Percentiles rank a stretch among this genome's conserved stretches.
Evolutionary conservation across 2,797 vertebrate species (phyloP).

Genomic region (Falco rusticolus): DNA sequence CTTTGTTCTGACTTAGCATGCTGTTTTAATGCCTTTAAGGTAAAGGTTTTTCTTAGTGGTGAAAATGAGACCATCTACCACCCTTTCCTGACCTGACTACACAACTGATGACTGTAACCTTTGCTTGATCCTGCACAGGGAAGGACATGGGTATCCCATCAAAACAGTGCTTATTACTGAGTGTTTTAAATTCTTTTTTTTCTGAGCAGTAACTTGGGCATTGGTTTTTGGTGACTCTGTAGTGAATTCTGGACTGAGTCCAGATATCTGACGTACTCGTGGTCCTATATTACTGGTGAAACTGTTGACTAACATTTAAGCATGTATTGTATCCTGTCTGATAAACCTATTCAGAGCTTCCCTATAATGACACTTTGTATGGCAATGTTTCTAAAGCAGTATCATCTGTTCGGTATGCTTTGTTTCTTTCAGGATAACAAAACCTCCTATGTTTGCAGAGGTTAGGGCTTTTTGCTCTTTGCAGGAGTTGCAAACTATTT

Average conservation of each 20-base stretch:
- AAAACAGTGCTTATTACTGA: background rate
- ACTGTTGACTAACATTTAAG: background rate
- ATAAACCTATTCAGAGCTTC: background rate
- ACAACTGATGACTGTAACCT: background rate
- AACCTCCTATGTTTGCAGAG: background rate
- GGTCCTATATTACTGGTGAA: background rate
- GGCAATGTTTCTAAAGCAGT: background rate
- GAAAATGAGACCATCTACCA: background rate
- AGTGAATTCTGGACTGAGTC: background rate
- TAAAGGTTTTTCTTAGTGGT: background rate
- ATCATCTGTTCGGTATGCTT: background rate
- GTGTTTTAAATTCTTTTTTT: background rate
- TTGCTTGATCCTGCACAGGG: background rate
- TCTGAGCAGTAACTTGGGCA: background rate
- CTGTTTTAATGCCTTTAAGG: background rate
- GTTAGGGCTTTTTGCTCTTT: background rate
- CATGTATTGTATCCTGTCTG: background rate
- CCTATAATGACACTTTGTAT: background rate
- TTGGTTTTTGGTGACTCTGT: background rate
- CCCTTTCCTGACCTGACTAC: background rate
- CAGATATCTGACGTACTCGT: background rate
- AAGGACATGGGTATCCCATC: background rate
- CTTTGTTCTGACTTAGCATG: background rate
- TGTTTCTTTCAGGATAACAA: background rate
- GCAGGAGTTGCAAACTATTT: background rate